phyloP scores from a whole-genome alignment of 2,113 vertebrate genomes.

The Microcebus jonahi region DNA sequence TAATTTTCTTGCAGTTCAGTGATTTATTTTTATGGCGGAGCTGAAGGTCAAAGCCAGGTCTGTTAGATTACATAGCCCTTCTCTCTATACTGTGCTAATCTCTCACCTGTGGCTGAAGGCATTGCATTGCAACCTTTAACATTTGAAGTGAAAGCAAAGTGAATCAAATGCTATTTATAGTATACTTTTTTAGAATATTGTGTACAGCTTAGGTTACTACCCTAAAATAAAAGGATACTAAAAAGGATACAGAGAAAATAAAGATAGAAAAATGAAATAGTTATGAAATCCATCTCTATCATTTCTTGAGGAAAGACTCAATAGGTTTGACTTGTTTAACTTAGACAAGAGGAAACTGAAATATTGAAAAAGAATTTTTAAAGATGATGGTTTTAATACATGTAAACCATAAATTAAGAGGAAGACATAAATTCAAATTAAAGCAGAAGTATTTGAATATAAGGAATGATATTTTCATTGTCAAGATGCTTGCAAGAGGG shows the following conservation, averaged over 20 bases:
- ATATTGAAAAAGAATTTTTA: constrained; percentile 7
- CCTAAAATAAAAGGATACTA: not conserved
- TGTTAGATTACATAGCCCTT: not conserved
- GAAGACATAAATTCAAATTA: not conserved
- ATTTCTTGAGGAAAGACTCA: constrained; percentile 24
- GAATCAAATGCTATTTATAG: not conserved
- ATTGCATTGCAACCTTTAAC: not conserved
- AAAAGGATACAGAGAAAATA: not conserved
- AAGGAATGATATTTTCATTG: not conserved
- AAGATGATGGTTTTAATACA: not conserved
- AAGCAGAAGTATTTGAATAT: not conserved
- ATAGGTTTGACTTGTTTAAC: not conserved
- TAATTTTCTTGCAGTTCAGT: not conserved
- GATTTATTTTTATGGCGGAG: not conserved
- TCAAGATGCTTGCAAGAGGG: not conserved
- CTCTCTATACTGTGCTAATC: not conserved
- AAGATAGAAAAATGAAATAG: not conserved
- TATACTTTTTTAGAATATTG: not conserved
- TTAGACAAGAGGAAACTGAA: not conserved
- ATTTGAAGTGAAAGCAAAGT: constrained; percentile 4
- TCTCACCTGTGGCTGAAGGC: not conserved
- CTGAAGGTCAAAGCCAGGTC: not conserved
- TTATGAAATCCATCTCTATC: not conserved
- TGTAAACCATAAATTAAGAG: not conserved
- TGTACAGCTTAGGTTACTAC: not conserved